Evolutionary conservation across 1,140 invertebrate genomes (phyloP), one percentile per base, ranked within the genome.

Genomic region (Cotesia typhae): DNA sequence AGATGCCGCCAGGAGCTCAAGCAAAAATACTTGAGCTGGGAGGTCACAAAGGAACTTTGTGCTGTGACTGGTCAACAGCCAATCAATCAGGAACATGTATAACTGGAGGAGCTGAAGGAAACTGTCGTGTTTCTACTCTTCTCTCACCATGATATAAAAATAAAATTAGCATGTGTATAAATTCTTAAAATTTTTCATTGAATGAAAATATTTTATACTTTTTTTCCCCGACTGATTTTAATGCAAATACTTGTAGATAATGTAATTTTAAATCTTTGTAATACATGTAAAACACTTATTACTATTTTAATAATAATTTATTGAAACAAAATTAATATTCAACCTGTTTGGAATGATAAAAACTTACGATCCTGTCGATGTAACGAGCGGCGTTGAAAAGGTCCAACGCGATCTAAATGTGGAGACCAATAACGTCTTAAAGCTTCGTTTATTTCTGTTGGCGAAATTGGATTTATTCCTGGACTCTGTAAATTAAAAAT

Each of bases 31-130:
- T 91, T 75, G 86, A 88, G 68, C 76, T 92, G 12, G 88, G 89
- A 28, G 89, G 89, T 57, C 90, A 91, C 72, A 88, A 86, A 71
- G 84, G 85, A 41, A 87, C 89, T 0, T 78, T 90, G 6, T 90
- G 90, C 37, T 90, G 91, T 61, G 91, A 92, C 79, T 92, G 91
- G 91, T 89, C 90, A 9, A 90, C 88, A 37, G 88, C 89, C 9
- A 89, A 90, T 79, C 90, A 91, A 78, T 91, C 89, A 36, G 88
- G 88, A 41, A 90, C 90, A 17, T 92, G 90, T 78, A 86, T 92
- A 57, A 91, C 90, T 59, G 90, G 90, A 38, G 88, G 89, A 4
- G 83, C 87, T 51, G 90, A 92, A 78, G 90, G 90, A 28, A 89
- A 88, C 75, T 89, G 91, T 17, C 86, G 88, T 68, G 87, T 92